phyloP scores from a whole-genome alignment of 2,888 invertebrate species.

The Aleiodes leptofemur region DNA sequence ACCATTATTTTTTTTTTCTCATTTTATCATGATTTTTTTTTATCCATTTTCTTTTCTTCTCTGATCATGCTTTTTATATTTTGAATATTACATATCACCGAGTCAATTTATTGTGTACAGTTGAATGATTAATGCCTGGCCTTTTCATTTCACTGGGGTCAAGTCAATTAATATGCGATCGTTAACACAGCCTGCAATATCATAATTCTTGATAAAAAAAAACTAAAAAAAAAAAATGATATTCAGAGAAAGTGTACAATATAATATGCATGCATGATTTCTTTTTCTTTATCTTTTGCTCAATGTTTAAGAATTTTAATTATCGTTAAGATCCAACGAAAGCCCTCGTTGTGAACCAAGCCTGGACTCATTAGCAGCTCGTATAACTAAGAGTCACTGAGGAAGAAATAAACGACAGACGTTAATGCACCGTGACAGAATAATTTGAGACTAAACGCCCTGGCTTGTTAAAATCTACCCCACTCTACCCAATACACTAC shows the following conservation, averaged over 20 bases:
- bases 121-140: slow-evolving; percentile 30
- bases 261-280: neutral
- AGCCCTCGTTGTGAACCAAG: slow-evolving; percentile 23
- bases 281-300: neutral
- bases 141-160: slow-evolving; percentile 27
- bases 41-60: neutral
- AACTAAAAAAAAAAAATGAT: neutral
- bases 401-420: slow-evolving; percentile 52
- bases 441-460: slow-evolving; percentile 67
- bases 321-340: slow-evolving; percentile 35
- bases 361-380: slow-evolving; percentile 67
- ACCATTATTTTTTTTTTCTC: neutral
- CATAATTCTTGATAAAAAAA: neutral
- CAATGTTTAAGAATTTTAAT: slow-evolving; percentile 28
- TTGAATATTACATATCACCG: slow-evolving; percentile 25
- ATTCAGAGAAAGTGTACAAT: slow-evolving; percentile 9
- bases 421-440: slow-evolving; percentile 70
- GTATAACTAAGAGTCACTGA: slow-evolving; percentile 55
- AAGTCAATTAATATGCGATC: slow-evolving; percentile 34
- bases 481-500: neutral
- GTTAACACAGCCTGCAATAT: slow-evolving; percentile 2
- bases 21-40: neutral
- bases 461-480: slow-evolving; percentile 61
- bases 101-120: slow-evolving; percentile 24
- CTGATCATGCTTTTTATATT: slow-evolving; percentile 8